Conservation (phyloP, 2,888 invertebrate genomes). For the Dasysyrphus albostriatus region DNA sequence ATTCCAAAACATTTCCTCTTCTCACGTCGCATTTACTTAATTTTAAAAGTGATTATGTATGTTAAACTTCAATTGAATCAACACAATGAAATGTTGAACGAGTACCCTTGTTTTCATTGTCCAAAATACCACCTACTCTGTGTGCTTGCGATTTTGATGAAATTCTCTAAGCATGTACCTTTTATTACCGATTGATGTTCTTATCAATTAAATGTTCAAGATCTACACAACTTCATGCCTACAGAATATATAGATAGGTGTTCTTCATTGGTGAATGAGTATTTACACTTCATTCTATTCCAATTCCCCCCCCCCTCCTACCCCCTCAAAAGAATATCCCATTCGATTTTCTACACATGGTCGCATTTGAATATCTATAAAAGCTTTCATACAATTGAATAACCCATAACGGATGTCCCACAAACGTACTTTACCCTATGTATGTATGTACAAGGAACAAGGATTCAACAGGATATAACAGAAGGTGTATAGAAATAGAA, state of each 20-base stretch:
- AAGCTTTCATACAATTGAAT: constrained; percentile 38
- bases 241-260: background rate
- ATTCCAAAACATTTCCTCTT: background rate
- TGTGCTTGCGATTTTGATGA: background rate
- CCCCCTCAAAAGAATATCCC: background rate
- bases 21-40: background rate
- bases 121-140: background rate
- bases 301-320: background rate
- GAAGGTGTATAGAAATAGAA: background rate
- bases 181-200: constrained; percentile 49
- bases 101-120: background rate
- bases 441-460: constrained; percentile 23
- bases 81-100: background rate
- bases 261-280: background rate
- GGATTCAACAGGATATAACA: constrained; percentile 44
- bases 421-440: constrained; percentile 20
- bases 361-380: constrained; percentile 30
- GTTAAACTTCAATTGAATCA: constrained; percentile 26
- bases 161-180: constrained; percentile 4
- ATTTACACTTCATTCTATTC: background rate
- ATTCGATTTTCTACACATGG: constrained; percentile 37
- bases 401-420: constrained; percentile 52
- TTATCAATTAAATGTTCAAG: constrained; percentile 58
- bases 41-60: background rate
- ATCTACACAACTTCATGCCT: background rate